These are phyloP conservation scores for Zaprionus gabonicus DNA, from an alignment of 1,140 invertebrate genomes.

Conservation along the genomic window DNA sequence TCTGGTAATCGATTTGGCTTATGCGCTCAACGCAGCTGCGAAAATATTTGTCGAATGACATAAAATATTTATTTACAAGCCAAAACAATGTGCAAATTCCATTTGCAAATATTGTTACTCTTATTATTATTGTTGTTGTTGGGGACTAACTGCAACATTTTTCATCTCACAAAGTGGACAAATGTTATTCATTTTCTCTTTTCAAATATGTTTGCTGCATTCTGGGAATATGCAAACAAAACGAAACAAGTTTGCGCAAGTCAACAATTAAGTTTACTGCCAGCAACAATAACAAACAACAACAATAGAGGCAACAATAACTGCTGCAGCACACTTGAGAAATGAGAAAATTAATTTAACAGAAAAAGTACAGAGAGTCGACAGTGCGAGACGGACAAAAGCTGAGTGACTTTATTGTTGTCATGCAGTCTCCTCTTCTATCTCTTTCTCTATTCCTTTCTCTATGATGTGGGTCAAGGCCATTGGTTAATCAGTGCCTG, in stretches of 20 bases:
- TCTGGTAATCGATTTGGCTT: conserved; percentile 34
- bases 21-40: conserved; percentile 19
- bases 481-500: conserved; percentile 59
- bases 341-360: conserved; percentile 29
- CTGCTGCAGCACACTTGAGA: not conserved
- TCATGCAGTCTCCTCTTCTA: too few species aligned
- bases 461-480: conserved; percentile 70
- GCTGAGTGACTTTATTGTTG: conserved; percentile 32
- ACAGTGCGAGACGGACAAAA: conserved; percentile 20
- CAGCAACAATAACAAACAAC: conserved; percentile 5
- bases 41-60: conserved; percentile 34
- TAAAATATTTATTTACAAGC: conserved; percentile 55
- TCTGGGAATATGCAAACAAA: conserved; percentile 65
- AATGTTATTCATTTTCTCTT: not conserved
- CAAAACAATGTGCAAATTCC: conserved; percentile 25
- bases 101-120: conserved; percentile 47
- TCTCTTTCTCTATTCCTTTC: not conserved
- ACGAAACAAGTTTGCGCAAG: conserved; percentile 50
- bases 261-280: conserved; percentile 65
- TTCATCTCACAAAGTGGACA: not conserved
- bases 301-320: not conserved
- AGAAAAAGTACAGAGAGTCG: conserved; percentile 16
- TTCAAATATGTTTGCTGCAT: conserved; percentile 35
- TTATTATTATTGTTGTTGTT: conserved; percentile 12
- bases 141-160: not conserved